Evolutionary conservation across 2,113 vertebrate species (phyloP).

Genomic region (Cheilinus undulatus): DNA sequence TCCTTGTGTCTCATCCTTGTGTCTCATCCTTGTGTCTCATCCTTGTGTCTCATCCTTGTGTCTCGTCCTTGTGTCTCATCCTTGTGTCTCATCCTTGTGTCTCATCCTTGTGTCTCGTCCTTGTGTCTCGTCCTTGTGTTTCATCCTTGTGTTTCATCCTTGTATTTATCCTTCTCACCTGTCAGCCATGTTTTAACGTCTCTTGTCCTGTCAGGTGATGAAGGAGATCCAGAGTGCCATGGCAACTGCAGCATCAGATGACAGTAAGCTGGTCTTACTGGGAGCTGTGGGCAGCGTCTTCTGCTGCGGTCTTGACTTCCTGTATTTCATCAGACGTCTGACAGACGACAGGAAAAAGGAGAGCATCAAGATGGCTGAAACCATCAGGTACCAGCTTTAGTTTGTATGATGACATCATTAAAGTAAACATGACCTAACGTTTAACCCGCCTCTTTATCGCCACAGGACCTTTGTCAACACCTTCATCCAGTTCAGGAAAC

Average conservation of each 20-base stretch:
- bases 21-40: too few relatives aligned
- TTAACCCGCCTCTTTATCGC: conserved; percentile 1
- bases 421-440: too few relatives aligned
- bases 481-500: conserved; percentile 99
- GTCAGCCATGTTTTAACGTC: neutral
- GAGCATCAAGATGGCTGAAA: conserved; percentile 98
- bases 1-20: too few relatives aligned
- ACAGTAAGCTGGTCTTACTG: conserved; percentile 96
- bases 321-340: conserved; percentile 95
- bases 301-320: conserved; percentile 96
- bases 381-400: conserved; percentile 96
- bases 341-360: conserved; percentile 96
- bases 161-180: too few relatives aligned
- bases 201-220: conserved; percentile 88
- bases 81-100: too few relatives aligned
- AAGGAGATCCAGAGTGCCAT: conserved; percentile 98
- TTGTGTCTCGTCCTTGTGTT: too few relatives aligned
- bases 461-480: conserved; percentile 96
- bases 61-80: too few relatives aligned
- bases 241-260: conserved; percentile 94
- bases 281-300: conserved; percentile 94
- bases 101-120: too few relatives aligned
- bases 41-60: too few relatives aligned
- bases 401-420: too few relatives aligned
- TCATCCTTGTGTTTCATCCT: too few relatives aligned